Conservation (phyloP, 2,888 invertebrate genomes). For the Leptopilina syphax region DNA sequence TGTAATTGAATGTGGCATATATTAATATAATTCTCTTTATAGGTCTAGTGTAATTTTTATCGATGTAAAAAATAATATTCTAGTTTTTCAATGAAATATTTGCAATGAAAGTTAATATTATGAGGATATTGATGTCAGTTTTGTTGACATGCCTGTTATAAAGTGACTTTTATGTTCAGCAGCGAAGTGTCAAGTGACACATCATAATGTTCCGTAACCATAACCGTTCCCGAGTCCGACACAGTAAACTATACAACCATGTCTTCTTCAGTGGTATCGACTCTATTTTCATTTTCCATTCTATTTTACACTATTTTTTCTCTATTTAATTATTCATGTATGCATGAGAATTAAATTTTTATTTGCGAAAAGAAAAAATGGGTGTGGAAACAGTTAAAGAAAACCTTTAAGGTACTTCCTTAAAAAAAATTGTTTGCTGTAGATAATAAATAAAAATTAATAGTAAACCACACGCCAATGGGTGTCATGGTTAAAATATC, state of each 20-base stretch:
- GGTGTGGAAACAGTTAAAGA: no score
- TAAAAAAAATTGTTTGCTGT: no score
- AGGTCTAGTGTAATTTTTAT: not conserved
- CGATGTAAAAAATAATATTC: not conserved
- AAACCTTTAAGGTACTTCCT: no score
- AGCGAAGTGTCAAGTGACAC: not conserved
- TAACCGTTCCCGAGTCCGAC: constrained; percentile 9
- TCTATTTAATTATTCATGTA: not conserved
- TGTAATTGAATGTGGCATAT: no score
- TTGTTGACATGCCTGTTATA: not conserved
- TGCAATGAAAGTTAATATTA: not conserved
- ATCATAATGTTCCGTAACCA: constrained; percentile 1
- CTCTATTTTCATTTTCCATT: not conserved
- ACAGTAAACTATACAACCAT: constrained; percentile 1
- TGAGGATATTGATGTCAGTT: not conserved
- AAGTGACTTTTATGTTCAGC: not conserved
- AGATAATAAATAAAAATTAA: no score
- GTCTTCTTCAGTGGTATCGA: not conserved
- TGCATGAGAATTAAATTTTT: not conserved
- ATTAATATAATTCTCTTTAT: no score
- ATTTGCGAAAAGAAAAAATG: no score
- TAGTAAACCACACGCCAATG: no score
- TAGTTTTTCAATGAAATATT: not conserved
- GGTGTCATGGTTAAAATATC: no score
- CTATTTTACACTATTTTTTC: not conserved